Evolutionary conservation across 2,797 vertebrate genomes (phyloP).

Genomic region (Muscicapa comitata): DNA sequence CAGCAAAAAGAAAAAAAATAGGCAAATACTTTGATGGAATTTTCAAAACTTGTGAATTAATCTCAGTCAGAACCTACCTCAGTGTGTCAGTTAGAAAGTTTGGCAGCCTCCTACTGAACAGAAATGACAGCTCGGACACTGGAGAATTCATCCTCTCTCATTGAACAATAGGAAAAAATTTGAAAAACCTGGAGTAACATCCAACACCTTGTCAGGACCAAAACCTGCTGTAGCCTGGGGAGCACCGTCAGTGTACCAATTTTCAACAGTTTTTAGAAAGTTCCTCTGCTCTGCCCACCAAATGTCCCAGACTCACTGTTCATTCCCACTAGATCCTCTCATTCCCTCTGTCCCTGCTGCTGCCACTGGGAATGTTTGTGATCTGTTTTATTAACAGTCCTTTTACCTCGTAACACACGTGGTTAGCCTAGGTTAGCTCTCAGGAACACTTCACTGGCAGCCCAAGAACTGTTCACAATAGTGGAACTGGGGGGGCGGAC

Average conservation of each 20-base stretch:
- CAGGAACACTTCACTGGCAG: background rate
- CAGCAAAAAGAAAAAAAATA: background rate
- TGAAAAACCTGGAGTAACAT: background rate
- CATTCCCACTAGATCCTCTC: background rate
- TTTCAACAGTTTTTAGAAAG: background rate
- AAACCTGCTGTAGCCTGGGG: background rate
- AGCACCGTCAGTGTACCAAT: accelerated
- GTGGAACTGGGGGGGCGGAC: accelerated
- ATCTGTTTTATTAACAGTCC: background rate
- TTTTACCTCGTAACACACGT: background rate
- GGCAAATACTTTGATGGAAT: background rate
- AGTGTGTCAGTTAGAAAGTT: background rate
- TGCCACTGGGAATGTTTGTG: background rate
- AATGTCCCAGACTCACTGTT: background rate
- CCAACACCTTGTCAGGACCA: background rate
- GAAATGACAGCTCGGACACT: background rate
- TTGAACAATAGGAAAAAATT: background rate
- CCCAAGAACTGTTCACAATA: background rate
- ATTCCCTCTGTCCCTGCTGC: accelerated
- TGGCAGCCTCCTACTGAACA: background rate
- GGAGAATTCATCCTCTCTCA: background rate
- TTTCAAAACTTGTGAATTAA: background rate
- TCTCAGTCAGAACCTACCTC: background rate
- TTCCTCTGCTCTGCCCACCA: background rate
- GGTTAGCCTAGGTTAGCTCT: background rate